Conservation (phyloP, 2,113 vertebrate genomes). For the Artemisiospiza belli region DNA sequence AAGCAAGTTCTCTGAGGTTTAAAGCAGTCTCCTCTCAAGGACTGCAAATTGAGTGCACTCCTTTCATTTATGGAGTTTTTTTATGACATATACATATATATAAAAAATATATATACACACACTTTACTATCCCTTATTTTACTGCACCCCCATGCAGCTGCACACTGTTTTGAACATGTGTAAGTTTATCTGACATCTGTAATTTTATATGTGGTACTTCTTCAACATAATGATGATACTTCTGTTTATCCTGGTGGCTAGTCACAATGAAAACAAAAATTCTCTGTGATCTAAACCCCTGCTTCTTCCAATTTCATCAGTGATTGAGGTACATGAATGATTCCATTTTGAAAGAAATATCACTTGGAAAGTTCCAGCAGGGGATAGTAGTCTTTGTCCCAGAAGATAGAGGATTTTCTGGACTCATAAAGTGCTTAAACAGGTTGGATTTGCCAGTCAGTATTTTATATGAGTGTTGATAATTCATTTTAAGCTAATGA, state of each 20-base stretch:
- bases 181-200: background rate
- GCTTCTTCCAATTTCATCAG: background rate
- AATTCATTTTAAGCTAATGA: slow-evolving; percentile 68
- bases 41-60: background rate
- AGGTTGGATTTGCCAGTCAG: background rate
- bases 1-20: background rate
- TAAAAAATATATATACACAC: too few species aligned
- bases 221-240: background rate
- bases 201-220: background rate
- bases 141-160: background rate
- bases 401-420: background rate
- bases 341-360: background rate
- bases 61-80: background rate
- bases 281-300: background rate
- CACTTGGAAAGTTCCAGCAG: background rate
- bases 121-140: background rate
- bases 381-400: background rate
- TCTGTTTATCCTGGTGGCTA: background rate
- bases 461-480: slow-evolving; percentile 23
- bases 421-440: background rate
- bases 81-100: background rate
- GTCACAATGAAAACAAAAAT: background rate
- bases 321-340: background rate
- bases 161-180: background rate
- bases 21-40: background rate